Evolutionary conservation across 1,140 invertebrate species (phyloP), one percentile per base, ranked within the genome.

Genomic region (Philopotamus ludificatus): DNA sequence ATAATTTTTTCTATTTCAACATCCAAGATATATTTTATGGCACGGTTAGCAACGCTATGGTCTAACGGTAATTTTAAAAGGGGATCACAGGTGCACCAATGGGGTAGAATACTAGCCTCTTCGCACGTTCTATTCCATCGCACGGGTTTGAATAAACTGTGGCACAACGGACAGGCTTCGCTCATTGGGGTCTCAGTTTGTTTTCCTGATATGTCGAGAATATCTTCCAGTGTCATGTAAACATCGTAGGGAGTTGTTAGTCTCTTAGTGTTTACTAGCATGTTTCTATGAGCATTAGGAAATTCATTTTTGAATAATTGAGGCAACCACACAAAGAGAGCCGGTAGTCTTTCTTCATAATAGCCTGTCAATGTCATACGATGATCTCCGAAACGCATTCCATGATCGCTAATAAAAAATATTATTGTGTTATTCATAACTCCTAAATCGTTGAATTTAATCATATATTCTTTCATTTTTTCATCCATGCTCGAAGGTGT

Each of bases 381-480:
- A 47, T 92, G 85, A 28, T 82, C 74, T 0, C 92, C 92, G 72
- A 86, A 93, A 15, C 93, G 75, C 71, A 91, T 86, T 0, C 94
- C 94, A 74, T 95, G 93, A 73, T 97, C 94, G 71, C 91, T 92
- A 63, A 93, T 78, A 25, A 94, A 86, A 1, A 93, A 77, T 0
- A 95, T 72, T 42, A 82, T 77, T 0, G 85, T 83, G 55, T 86
- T 85, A 28, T 87, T 82, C 58, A 85, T 68, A 0, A 82, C 70
- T 0, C 79, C 80, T 3, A 72, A 73, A 0, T 73, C 63, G 4
- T 79, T 74, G 2, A 88, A 64, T 2, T 76, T 74, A 39, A 78
- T 66, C 15, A 89, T 77, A 58, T 83, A 87, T 1, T 71, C 51
- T 0, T 75, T 65, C 2, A 87, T 69, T 39, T 79, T 75, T 0